phyloP scores from a whole-genome alignment of 2,113 vertebrate species.

The Apodemus speciosus region DNA sequence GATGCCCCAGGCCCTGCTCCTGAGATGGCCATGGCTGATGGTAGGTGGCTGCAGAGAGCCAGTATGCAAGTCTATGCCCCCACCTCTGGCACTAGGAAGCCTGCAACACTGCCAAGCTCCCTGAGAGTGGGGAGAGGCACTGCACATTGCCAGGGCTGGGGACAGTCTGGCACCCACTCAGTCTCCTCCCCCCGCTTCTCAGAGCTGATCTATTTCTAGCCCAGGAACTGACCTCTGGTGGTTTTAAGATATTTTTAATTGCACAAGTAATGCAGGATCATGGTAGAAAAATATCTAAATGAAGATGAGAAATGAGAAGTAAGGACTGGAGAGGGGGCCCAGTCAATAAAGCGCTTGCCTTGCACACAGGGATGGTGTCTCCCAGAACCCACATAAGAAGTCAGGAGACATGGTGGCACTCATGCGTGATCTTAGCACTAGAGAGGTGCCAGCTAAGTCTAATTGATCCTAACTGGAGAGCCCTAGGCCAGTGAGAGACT shows the following conservation, averaged over 20 bases:
- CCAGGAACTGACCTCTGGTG: neutral
- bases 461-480: neutral
- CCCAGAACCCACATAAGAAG: neutral
- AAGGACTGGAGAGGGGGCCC: too few species aligned
- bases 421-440: neutral
- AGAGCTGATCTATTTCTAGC: constrained; percentile 18
- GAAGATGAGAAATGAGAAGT: neutral
- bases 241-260: constrained; percentile 56
- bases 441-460: neutral
- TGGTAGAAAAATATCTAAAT: neutral
- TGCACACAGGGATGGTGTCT: too few species aligned
- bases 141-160: neutral
- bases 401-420: neutral
- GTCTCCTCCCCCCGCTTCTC: neutral
- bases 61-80: neutral
- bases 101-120: neutral
- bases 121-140: neutral
- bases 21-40: neutral
- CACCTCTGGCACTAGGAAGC: neutral
- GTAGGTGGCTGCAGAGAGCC: constrained; percentile 43
- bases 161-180: neutral
- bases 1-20: neutral
- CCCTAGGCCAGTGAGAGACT: neutral
- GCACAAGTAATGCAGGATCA: constrained; percentile 34
- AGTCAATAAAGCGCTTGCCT: neutral